Evolutionary conservation across 2,888 invertebrate genomes (phyloP), one percentile per base, ranked within the genome.

Genomic region (Agrilus cyanescens): DNA sequence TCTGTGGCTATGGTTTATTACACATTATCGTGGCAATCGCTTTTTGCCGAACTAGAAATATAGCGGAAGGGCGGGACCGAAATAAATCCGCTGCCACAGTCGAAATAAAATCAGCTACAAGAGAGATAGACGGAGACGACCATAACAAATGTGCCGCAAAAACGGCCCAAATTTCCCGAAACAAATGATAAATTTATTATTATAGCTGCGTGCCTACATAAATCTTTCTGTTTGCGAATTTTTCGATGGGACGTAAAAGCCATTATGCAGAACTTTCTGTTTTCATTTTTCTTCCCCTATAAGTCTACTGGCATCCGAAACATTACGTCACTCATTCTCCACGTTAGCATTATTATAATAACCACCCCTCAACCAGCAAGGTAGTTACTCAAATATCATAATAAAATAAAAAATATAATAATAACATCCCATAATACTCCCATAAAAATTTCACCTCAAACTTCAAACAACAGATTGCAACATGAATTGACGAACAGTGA

Each of bases 101-200:
- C 54, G 53, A 55, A 62, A 59, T 61, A 61, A 58, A 61, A 62
- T 58, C 56, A 54, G 53, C 54, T 10, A 25, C 25, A 25, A 10
- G 10, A 10, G 25, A 25, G 4, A 25, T 8, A 25, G 25, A 25
- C 10, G 10, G 48, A 37, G 38, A 50, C 58, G 38, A 50, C 58
- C 57, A 57, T 61, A 62, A 62, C 61, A 57, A 60, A 63, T 62
- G 60, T 57, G 53, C 59, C 57, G 54, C 57, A 62, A 62, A 62
- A 63, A 60, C 60, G 59, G 56, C 57, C 55, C 56, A 57, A 63
- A 62, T 57, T 57, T 57, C 53, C 50, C 54, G 54, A 56, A 52
- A 59, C 59, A 57, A 63, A 57, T 60, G 61, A 62, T 61, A 59
- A 60, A 63, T 63, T 60, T 61, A 62, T 61, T 61, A 57, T 62